Base-by-base conservation (phyloP, 2,888 invertebrate species). In the Idaea biselata region DNA sequence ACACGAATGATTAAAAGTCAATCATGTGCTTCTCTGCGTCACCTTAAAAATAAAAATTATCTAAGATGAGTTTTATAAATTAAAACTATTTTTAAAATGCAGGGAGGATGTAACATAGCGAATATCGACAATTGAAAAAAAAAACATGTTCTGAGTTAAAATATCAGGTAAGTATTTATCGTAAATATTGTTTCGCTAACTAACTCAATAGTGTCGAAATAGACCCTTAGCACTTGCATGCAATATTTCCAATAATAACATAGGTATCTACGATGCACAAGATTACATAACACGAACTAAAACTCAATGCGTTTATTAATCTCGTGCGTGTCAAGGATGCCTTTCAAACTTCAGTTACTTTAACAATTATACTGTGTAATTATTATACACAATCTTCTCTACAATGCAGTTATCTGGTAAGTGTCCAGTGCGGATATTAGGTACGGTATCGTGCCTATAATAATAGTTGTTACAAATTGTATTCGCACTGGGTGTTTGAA, bases 271-370 rank as follows among this genome's bases (percentile, higher is more conserved):
- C 44, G 44, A 44, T 44, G 44, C 44, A 44, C 44, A 44, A 11
- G 11, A 44, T 44, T 44, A 44, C 44, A 44, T 44, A 44, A 44
- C 44, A 44, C 44, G 44, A 11, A 44, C 44, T 44, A 44, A 44
- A 44, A 44, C 11, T 44, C 44, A 11, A 44, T 44, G 44, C 44
- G 44, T 44, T 44, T 44, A 44, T 44, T 11, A 44, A 44, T 44
- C 7, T 3, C 14, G 44, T 14, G 44, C 44, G 14, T 44, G 44
- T 44, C 44, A 44, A 44, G 44, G 44, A 44, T 44, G 8, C 44
- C 44, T 44, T 44, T 44, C 44, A 44, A 44, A 44, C 44, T 44
- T 44, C 44, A 44, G 44, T 44, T 44, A n/a, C n/a, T n/a, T n/a
- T n/a, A 7, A 44, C 44, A 44, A 44, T 44, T 44, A 44, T 44